Evolutionary conservation across 92 coral and sea anemone genomes (phyloP), one percentile per base, ranked within the genome.

Genomic region (Phenganax marumi): DNA sequence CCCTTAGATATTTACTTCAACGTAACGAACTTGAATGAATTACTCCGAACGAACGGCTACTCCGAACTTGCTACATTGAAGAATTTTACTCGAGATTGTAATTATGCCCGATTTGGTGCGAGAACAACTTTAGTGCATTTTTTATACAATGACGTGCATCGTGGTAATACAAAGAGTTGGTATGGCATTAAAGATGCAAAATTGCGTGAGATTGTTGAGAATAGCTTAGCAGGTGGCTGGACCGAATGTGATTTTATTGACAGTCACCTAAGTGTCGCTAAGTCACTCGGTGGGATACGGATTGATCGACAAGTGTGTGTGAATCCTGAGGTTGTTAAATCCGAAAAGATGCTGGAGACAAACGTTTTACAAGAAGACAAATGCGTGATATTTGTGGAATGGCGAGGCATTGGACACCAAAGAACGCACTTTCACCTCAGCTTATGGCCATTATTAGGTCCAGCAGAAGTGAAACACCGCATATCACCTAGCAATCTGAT

Each of bases 1-100:
- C 97, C 97, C 10, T 87, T 95, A 64, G 90, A 93, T 11, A 76
- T 86, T 10, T 95, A 95, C 60, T 95, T 91, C 75, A 90, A 92
- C 55, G 98, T 91, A 12, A 85, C 85, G 18, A 79, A 49, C 26
- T 77, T 92, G 83, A 95, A 95, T 68, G 66, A 82, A 39, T 84
- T 89, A 80, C 86, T 92, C 63, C 65, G 23, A 5, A 85, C 69
- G 17, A 87, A 89, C 10, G 89, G 87, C 47, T 93, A 89, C 68
- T 79, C 96, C 0, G 79, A 74, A 22, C 86, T 95, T 77, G 93
- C 85, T 17, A 84, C 85, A 64, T 75, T 93, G 55, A 89, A 75
- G 16, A 81, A 77, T 61, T 95, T 92, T 50, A 86, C 84, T 72
- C 81, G 70, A 21, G 84, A 90, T 12, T 95, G 98, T 63, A 86